Conservation (phyloP, 1,140 invertebrate genomes). For the Caenorhabditis inopinata region DNA sequence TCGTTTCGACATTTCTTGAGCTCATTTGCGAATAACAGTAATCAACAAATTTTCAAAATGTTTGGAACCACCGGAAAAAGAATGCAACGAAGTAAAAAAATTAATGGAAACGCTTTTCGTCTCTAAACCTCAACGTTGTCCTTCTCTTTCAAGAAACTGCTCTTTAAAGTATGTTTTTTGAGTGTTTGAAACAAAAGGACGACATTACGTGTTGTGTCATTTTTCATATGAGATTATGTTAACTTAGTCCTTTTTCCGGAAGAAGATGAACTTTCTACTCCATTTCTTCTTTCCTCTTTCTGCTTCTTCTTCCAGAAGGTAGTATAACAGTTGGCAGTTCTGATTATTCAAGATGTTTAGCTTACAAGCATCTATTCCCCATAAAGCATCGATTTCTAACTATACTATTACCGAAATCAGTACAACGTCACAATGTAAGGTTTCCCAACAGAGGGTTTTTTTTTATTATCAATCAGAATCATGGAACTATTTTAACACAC, state of each 20-base stretch:
- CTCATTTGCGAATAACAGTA: no score
- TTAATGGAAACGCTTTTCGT: slow-evolving; percentile 21
- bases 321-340: not conserved
- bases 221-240: slow-evolving; percentile 35
- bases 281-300: not conserved
- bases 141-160: not conserved
- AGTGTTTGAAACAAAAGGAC: slow-evolving; percentile 17
- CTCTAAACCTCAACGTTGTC: not conserved
- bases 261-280: slow-evolving; percentile 3
- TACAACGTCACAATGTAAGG: not conserved
- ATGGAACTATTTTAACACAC: no score
- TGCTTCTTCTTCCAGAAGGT: not conserved
- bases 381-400: not conserved
- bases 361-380: not conserved
- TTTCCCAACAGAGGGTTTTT: not conserved
- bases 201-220: slow-evolving; percentile 16
- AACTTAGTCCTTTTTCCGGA: slow-evolving; percentile 18
- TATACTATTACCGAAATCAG: slow-evolving; percentile 11
- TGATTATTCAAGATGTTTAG: slow-evolving; percentile 12
- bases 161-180: not conserved
- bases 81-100: no score
- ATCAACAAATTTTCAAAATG: no score
- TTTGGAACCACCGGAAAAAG: no score
- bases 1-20: no score
- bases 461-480: no score